Percentiles rank a stretch among this genome's conserved stretches.
Conservation (phyloP, 1,140 invertebrate genomes). For the Linepithema humile region DNA sequence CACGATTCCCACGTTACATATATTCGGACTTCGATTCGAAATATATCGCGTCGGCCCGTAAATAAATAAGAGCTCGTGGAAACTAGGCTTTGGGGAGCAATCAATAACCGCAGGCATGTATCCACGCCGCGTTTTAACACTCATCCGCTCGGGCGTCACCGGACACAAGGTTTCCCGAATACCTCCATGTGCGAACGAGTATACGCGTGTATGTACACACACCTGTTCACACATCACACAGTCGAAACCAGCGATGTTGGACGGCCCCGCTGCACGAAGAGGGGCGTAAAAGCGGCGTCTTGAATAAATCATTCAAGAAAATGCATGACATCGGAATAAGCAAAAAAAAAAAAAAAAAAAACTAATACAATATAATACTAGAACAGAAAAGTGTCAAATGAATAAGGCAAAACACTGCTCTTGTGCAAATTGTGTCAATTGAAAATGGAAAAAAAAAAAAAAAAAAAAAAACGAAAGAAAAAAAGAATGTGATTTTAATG, state of each 20-base stretch:
- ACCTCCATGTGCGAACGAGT: not conserved
- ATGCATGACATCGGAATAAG: not conserved
- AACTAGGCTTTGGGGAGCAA: conserved; percentile 61
- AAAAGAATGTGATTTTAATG: no score
- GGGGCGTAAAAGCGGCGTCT: conserved; percentile 28
- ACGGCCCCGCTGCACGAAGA: conserved; percentile 15
- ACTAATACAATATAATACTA: not conserved
- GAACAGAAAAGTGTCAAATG: not conserved
- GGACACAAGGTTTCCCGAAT: conserved; percentile 15
- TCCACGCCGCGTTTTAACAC: conserved; percentile 30
- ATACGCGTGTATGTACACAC: not conserved
- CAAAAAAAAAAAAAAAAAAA: not conserved
- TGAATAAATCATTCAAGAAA: conserved; percentile 31
- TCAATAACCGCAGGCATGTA: conserved; percentile 52
- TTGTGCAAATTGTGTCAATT: conserved; percentile 32
- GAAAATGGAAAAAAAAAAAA: not conserved
- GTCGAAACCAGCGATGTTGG: not conserved
- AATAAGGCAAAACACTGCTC: not conserved
- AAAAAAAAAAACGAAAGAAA: not conserved
- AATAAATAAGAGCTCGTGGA: conserved; percentile 59
- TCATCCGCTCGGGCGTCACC: not conserved
- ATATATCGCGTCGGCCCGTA: conserved; percentile 9
- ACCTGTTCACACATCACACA: not conserved
- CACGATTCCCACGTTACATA: conserved; percentile 18
- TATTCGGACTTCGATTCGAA: conserved; percentile 1